Evolutionary conservation across 2,797 vertebrate species (phyloP), one percentile per base, ranked within the genome.

Genomic region (Discoglossus pictus): DNA sequence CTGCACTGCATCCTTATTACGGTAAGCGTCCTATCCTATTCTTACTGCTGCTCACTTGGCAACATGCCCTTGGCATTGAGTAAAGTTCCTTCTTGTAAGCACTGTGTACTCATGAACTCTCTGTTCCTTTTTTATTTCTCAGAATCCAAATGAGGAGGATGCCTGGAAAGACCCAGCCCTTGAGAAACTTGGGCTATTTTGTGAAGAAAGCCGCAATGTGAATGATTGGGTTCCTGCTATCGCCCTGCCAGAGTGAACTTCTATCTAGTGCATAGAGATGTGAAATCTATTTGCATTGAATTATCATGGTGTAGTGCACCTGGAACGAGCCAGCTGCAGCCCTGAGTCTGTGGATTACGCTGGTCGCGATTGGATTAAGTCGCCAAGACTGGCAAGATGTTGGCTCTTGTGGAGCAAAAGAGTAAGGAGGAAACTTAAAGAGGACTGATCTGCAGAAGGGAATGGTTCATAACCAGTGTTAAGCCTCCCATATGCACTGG

Each of bases 171-270:
- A 96, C 40, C 90, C 93, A 0, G 86, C 92, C 42, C 82, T 98
- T 76, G 93, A 97, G 78, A 94, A 93, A 54, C 87, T 99, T 77
- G 88, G 86, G 40, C 76, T 87, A 7, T 98, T 97, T 76, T 99
- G 97, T 0, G 93, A 98, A 69, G 95, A 96, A 75, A 96, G 95
- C 47, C 89, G 93, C 65, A 94, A 89, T 17, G 76, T 90, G 65
- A 97, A 93, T 9, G 94, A 98, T 79, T 98, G 96, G 97, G 95
- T 99, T 60, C 97, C 97, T 39, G 83, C 85, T 40, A 90, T 99
- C 76, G 90, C 92, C 11, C 90, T 99, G 47, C 95, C 96, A 0
- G 95, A 97, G 79, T 96, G 94, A 83, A 89, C 88, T 88, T 65
- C 60, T 61, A 20, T 54, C 10, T 42, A 6, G 17, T 75, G 46